These are phyloP conservation scores for Tachina lurida DNA, from an alignment of 2,888 invertebrate genomes.

Conservation along the genomic window DNA sequence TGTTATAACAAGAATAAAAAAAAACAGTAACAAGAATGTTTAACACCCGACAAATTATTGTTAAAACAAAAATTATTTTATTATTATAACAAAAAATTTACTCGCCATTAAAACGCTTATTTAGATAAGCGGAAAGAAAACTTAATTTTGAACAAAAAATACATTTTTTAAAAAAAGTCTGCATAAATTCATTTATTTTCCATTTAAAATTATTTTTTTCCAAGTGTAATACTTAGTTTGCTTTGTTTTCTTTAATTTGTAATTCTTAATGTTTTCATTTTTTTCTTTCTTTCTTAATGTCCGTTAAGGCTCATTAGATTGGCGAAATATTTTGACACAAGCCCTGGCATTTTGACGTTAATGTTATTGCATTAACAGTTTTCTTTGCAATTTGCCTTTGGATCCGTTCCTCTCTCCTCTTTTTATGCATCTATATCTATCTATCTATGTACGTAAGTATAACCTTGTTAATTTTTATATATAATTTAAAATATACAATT, in stretches of 20 bases:
- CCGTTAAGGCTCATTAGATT: slow-evolving; percentile 82
- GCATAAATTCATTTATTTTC: too few relatives aligned
- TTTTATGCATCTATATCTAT: neutral
- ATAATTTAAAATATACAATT: slow-evolving; percentile 68
- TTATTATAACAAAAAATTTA: too few relatives aligned
- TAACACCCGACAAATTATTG: too few relatives aligned
- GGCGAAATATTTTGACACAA: slow-evolving; percentile 79
- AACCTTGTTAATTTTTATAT: neutral
- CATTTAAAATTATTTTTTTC: slow-evolving; percentile 4
- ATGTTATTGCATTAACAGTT: slow-evolving; percentile 72
- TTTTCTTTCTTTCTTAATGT: slow-evolving; percentile 75
- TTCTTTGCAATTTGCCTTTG: neutral
- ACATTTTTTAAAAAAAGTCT: too few relatives aligned
- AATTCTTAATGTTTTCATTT: neutral
- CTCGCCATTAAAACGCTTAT: too few relatives aligned
- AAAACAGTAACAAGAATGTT: too few relatives aligned
- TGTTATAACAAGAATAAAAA: too few relatives aligned
- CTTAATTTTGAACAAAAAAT: too few relatives aligned
- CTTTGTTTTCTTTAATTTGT: slow-evolving; percentile 4
- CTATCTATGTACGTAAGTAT: slow-evolving; percentile 26
- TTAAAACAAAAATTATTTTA: too few relatives aligned
- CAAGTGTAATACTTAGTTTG: slow-evolving; percentile 1
- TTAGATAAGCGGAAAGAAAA: too few relatives aligned
- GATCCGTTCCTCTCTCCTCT: neutral
- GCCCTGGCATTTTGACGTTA: slow-evolving; percentile 72